These are phyloP conservation scores for Muscidifurax raptorellus DNA, from an alignment of 1,140 invertebrate genomes.

Conservation along the genomic window DNA sequence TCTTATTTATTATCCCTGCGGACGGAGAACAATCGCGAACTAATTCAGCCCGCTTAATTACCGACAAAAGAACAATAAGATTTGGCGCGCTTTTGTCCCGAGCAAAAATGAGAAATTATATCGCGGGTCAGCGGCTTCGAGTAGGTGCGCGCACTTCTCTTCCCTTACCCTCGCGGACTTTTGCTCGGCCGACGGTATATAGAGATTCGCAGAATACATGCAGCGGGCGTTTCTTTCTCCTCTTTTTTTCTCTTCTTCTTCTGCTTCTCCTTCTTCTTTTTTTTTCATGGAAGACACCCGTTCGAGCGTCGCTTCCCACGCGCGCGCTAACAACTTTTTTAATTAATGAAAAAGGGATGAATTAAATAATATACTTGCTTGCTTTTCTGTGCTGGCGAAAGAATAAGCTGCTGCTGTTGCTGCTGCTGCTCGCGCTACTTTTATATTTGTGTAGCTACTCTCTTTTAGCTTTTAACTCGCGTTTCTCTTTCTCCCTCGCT, in stretches of 20 bases:
- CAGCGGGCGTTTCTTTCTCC: background rate
- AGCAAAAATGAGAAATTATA: slow-evolving; percentile 74
- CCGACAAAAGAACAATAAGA: slow-evolving; percentile 74
- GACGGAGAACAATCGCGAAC: slow-evolving; percentile 70
- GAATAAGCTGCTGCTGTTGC: slow-evolving; percentile 39
- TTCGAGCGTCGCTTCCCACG: slow-evolving; percentile 24
- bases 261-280: background rate
- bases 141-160: slow-evolving; percentile 52
- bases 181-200: background rate
- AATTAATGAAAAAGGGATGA: slow-evolving; percentile 47
- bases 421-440: slow-evolving; percentile 21
- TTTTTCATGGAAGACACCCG: slow-evolving; percentile 27
- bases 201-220: background rate
- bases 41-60: slow-evolving; percentile 75
- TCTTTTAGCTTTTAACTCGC: slow-evolving; percentile 35
- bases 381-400: slow-evolving; percentile 28
- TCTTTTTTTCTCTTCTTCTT: slow-evolving; percentile 1
- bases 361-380: slow-evolving; percentile 50
- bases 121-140: slow-evolving; percentile 66
- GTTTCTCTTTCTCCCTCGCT: slow-evolving; percentile 21
- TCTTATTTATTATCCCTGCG: slow-evolving; percentile 73
- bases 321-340: slow-evolving; percentile 43
- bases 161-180: background rate
- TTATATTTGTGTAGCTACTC: slow-evolving; percentile 41
- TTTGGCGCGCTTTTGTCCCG: slow-evolving; percentile 72